Percentiles rank a stretch among this genome's conserved stretches.
Evolutionary conservation across 1,140 invertebrate species (phyloP).

Genomic region (Metopolophium dirhodum): DNA sequence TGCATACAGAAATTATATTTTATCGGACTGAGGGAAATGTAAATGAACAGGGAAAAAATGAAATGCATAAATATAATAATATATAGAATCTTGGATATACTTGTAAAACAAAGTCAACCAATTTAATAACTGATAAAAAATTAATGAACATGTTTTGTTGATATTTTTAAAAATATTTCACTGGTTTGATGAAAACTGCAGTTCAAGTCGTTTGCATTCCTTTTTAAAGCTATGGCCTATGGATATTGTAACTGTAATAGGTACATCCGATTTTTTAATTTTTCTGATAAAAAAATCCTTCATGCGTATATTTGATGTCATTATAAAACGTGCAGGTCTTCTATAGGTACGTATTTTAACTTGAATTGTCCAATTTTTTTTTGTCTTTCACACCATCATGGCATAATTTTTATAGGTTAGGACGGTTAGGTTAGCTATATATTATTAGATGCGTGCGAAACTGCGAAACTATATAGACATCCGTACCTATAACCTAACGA

Average conservation of each 20-base stretch:
- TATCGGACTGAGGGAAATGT: background rate
- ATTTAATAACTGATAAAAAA: background rate
- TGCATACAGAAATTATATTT: background rate
- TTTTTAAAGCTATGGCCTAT: background rate
- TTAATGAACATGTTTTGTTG: background rate
- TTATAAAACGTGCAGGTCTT: background rate
- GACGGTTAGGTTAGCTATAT: background rate
- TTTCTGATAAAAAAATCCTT: background rate
- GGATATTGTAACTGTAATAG: background rate
- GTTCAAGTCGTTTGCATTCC: background rate
- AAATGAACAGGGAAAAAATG: background rate
- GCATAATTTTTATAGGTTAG: too few species aligned
- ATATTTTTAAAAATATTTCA: background rate
- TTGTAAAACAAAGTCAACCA: background rate
- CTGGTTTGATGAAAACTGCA: background rate
- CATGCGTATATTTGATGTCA: background rate
- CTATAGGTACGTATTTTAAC: background rate
- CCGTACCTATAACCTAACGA: background rate
- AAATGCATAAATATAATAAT: background rate
- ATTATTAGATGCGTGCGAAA: background rate
- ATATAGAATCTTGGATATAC: background rate
- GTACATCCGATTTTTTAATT: background rate
- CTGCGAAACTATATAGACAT: background rate
- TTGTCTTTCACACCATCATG: too few species aligned
- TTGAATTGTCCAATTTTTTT: background rate